Evolutionary conservation across 2,113 vertebrate genomes (phyloP).

Genomic region (Anser cygnoides): DNA sequence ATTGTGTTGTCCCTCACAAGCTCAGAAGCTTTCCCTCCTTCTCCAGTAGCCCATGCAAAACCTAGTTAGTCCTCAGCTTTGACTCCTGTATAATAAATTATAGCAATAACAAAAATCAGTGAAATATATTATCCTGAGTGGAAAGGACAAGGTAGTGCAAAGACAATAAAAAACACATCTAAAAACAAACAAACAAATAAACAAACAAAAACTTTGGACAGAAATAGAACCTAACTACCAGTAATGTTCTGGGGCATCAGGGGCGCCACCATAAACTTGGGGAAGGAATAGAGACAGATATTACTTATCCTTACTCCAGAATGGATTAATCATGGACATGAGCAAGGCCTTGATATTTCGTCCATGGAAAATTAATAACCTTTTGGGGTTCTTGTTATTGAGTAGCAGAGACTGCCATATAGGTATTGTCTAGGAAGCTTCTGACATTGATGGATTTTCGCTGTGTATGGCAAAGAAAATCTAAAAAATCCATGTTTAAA

Average conservation of each 20-base stretch:
- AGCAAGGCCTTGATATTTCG: neutral
- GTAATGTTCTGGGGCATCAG: neutral
- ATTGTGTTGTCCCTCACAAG: neutral
- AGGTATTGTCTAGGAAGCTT: neutral
- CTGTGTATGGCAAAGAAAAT: neutral
- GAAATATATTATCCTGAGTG: neutral
- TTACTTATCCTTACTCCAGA: neutral
- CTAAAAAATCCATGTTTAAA: neutral
- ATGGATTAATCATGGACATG: neutral
- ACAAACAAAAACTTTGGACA: neutral
- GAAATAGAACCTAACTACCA: neutral
- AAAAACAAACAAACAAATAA: neutral
- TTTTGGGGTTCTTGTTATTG: neutral
- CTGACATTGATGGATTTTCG: neutral
- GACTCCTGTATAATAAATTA: rapidly evolving
- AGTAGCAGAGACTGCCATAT: neutral
- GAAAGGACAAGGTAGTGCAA: neutral
- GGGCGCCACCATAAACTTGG: neutral
- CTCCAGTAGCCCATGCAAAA: neutral
- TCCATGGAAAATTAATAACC: neutral
- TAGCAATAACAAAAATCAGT: neutral
- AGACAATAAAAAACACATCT: neutral
- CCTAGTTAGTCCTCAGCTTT: neutral
- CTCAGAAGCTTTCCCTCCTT: neutral
- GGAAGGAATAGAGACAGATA: neutral